Base-by-base conservation (phyloP, 2,888 invertebrate genomes). In the Hedychridium roseum region DNA sequence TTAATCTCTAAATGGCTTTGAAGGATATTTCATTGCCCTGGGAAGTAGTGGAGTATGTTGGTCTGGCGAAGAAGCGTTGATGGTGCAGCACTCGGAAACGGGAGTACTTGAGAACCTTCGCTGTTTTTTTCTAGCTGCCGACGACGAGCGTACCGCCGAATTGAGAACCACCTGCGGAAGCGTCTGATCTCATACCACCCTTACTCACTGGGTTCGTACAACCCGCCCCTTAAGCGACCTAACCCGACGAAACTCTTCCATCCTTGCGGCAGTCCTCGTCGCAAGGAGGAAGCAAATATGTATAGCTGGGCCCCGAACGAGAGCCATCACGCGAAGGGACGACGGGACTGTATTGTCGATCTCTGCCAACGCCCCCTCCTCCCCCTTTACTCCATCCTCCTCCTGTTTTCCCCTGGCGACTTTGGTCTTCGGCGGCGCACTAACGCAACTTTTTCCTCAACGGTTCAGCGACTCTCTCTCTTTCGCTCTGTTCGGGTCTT, bases 91-190 rank as follows among this genome's bases (percentile, higher is more conserved):
- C n/a, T n/a, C n/a, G n/a, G n/a, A n/a, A n/a, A n/a, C n/a, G n/a
- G n/a, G n/a, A n/a, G n/a, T n/a, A n/a, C n/a, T n/a, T n/a, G n/a
- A n/a, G n/a, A n/a, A n/a, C n/a, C n/a, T n/a, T n/a, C n/a, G n/a
- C n/a, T n/a, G n/a, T n/a, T n/a, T n/a, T n/a, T n/a, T n/a, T n/a
- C n/a, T n/a, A n/a, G n/a, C n/a, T n/a, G n/a, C n/a, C n/a, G n/a
- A n/a, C n/a, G n/a, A n/a, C n/a, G n/a, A n/a, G n/a, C n/a, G n/a
- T n/a, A n/a, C 11, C 26, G 28, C 12, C 21, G 42, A 40, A 43
- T 60, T 58, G 58, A 56, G 58, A 63, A 60, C 58, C 56, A 60
- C 50, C 54, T 51, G 56, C 57, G 47, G 54, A 58, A 52, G 48
- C 41, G 53, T 49, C 55, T 54, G 53, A 54, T 59, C 50, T 35